A percentile compares a stretch with the other conserved stretches of the same genome.
These are phyloP conservation scores for Ectemnius cavifrons DNA, from an alignment of 2,888 invertebrate genomes.

Conservation along the genomic window DNA sequence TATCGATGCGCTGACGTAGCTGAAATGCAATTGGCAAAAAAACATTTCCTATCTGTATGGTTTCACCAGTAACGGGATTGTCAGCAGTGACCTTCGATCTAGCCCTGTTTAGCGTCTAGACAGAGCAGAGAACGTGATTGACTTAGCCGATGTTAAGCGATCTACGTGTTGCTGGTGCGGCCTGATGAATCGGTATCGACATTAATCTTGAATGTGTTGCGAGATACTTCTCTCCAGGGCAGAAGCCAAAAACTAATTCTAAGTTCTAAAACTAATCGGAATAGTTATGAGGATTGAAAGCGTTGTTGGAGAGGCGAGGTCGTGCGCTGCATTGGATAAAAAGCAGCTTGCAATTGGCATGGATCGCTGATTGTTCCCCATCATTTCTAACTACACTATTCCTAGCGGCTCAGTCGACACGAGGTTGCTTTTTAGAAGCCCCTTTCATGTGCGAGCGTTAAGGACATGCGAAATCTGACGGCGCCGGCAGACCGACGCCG, in stretches of 20 bases:
- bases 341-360: too few relatives aligned
- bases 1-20: too few relatives aligned
- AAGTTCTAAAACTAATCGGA: too few relatives aligned
- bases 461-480: conserved; percentile 21
- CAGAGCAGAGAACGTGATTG: conserved; percentile 42
- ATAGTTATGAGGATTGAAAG: too few relatives aligned
- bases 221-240: background rate
- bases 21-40: background rate
- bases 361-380: too few relatives aligned
- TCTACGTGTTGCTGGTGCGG: conserved; percentile 56
- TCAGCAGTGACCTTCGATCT: conserved; percentile 40
- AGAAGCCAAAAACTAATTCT: too few relatives aligned
- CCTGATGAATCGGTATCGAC: conserved; percentile 5
- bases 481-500: background rate
- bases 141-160: conserved; percentile 38
- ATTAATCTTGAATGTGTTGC: too few relatives aligned
- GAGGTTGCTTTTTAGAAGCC: too few relatives aligned
- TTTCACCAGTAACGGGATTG: conserved; percentile 54
- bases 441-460: background rate
- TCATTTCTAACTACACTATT: too few relatives aligned
- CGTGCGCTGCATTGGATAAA: too few relatives aligned
- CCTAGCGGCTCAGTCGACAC: too few relatives aligned
- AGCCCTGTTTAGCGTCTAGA: conserved; percentile 46
- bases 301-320: too few relatives aligned
- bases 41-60: conserved; percentile 39